Evolutionary conservation across 2,113 vertebrate genomes (phyloP).

Genomic region (Oncorhynchus masou): DNA sequence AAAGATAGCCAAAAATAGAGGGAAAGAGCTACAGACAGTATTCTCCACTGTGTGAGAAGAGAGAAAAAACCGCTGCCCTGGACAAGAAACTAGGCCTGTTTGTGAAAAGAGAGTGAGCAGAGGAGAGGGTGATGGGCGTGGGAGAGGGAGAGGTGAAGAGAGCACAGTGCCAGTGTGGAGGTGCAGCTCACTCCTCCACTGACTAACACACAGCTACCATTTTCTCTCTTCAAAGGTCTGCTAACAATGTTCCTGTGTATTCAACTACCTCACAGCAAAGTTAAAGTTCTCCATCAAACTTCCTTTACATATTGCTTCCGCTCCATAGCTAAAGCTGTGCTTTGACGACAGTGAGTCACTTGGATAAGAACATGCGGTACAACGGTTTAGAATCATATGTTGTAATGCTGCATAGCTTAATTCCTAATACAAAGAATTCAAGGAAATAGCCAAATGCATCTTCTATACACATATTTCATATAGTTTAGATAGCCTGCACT

Average conservation of each 20-base stretch:
- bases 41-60: background rate
- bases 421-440: too few species aligned
- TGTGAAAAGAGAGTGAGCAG: background rate
- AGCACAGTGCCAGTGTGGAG: background rate
- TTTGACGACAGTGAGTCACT: background rate
- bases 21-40: background rate
- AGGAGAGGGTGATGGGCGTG: background rate
- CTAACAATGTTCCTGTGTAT: background rate
- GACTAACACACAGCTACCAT: background rate
- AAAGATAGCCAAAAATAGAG: background rate
- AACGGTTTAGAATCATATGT: too few species aligned
- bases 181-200: background rate
- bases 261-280: too few species aligned
- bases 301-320: too few species aligned
- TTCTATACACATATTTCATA: too few species aligned
- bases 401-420: too few species aligned
- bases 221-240: background rate
- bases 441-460: too few species aligned
- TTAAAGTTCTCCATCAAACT: too few species aligned
- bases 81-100: background rate
- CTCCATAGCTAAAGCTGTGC: too few species aligned
- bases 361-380: background rate
- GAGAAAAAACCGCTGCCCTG: background rate
- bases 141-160: constrained; percentile 3
- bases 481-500: too few species aligned